phyloP scores from a whole-genome alignment of 2,888 invertebrate genomes.

The Seira sanloemensis region DNA sequence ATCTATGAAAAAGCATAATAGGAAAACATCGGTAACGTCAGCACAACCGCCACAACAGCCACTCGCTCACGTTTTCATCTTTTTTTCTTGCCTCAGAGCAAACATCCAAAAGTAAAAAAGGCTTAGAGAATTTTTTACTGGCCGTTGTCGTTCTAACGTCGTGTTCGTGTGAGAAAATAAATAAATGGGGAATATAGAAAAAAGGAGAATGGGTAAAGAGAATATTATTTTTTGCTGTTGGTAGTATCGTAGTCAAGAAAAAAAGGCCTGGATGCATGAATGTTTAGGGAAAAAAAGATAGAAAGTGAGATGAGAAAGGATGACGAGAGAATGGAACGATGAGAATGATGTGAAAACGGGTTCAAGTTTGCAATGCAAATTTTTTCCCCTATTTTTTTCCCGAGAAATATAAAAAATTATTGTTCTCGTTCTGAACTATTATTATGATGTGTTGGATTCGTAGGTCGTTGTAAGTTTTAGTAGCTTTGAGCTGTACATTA shows the following conservation, averaged over 20 bases:
- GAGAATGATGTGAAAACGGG: conserved; percentile 58
- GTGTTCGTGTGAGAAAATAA: neutral
- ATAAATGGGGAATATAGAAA: neutral
- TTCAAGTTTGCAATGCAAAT: conserved; percentile 63
- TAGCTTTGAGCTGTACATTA: neutral
- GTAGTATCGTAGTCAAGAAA: neutral
- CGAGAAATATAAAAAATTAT: conserved; percentile 59
- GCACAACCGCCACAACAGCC: conserved; percentile 2
- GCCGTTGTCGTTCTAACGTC: neutral
- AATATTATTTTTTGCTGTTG: neutral
- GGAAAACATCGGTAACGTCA: neutral
- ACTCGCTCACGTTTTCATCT: conserved; percentile 14
- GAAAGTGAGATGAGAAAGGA: neutral
- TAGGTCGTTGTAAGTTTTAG: neutral
- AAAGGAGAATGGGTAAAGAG: too few relatives aligned
- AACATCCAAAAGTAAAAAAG: neutral
- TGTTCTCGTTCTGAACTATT: conserved; percentile 44
- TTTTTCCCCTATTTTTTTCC: conserved; percentile 18
- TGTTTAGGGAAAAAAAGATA: conserved; percentile 8
- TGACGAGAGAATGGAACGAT: conserved; percentile 3
- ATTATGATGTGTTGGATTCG: conserved; percentile 40
- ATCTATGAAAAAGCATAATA: neutral
- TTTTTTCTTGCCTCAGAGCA: neutral
- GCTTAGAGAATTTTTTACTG: neutral
- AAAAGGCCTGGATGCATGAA: neutral